Evolutionary conservation across 2,888 invertebrate species (phyloP), one percentile per base, ranked within the genome.

Genomic region (Drosophila dives): DNA sequence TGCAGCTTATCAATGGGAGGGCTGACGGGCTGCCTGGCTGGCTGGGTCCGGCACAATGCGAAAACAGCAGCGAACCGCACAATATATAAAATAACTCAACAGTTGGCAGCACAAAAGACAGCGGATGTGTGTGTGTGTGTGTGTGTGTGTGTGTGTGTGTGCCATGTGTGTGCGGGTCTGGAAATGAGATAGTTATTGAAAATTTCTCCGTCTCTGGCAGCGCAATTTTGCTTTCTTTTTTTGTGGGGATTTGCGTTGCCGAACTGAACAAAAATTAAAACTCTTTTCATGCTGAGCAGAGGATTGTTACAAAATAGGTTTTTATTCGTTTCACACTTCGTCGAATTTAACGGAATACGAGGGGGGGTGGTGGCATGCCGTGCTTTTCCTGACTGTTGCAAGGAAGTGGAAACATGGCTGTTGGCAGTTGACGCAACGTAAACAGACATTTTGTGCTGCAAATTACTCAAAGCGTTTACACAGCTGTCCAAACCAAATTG

Each of bases 31-130:
- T 6, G 6, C 5, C 29, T 23, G 49, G 48, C 69, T 5, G 6
- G 29, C 29, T 59, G 53, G 53, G 66, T 68, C 63, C 63, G 61
- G 62, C 48, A 64, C 51, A 54, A 60, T 59, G 42, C 60, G 36
- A 64, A 50, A 8, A 32, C 53, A 36, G 20, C n/a, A 53, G 17
- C 51, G 51, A 48, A 62, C 29, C 48, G 61, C 54, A 69, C 77
- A 73, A 81, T 68, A 77, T 66, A 77, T 68, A 71, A 80, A 77
- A 81, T 81, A 75, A 84, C 72, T 81, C 78, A 83, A 81, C 84
- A 83, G 81, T 81, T 81, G 83, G 65, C 65, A 68, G 62, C 83
- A 79, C 69, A 66, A 74, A 73, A 53, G 71, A 50, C 71, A 69
- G 38, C 67, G 64, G 48, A 65, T 66, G 53, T 23, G 15, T 75